These are phyloP conservation scores for Montipora efflorescens DNA, from an alignment of 64 coral and sea anemone species.

Conservation along the genomic window DNA sequence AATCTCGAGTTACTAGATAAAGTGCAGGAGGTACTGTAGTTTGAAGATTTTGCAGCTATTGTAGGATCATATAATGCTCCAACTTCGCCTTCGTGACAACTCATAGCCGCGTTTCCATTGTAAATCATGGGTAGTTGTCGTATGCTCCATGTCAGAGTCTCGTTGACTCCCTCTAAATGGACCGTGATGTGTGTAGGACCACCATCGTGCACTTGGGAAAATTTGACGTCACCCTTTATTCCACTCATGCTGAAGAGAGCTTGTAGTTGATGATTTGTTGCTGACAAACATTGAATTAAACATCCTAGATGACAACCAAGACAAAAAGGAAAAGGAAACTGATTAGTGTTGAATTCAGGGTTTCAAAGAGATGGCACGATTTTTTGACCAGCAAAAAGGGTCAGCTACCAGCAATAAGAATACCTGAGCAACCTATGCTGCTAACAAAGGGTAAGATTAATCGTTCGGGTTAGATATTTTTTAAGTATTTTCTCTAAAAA, in stretches of 20 bases:
- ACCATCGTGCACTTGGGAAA: constrained; percentile 23
- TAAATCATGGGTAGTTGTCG: constrained; percentile 86
- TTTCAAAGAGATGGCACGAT: too few relatives aligned
- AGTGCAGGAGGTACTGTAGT: constrained; percentile 18
- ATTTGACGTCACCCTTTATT: constrained; percentile 63
- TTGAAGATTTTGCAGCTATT: constrained; percentile 5
- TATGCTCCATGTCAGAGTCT: constrained; percentile 57
- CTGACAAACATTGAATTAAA: neutral
- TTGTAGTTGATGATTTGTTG: constrained; percentile 29
- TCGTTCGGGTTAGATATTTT: too few relatives aligned
- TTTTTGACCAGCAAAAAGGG: too few relatives aligned
- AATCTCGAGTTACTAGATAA: constrained; percentile 18
- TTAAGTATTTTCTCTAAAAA: too few relatives aligned
- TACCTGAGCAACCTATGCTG: too few relatives aligned
- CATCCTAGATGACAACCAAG: constrained; percentile 17
- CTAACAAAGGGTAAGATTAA: too few relatives aligned
- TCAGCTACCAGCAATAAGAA: too few relatives aligned
- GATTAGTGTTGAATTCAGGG: too few relatives aligned
- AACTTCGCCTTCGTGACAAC: constrained; percentile 48
- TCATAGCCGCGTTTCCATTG: constrained; percentile 69
- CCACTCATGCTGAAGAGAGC: constrained; percentile 84
- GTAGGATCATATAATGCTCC: constrained; percentile 56
- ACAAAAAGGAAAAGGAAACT: neutral
- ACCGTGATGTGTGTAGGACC: constrained; percentile 56
- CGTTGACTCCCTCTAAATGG: constrained; percentile 66